Conservation (phyloP, 2,888 invertebrate species). For the Capitulum mitella region DNA sequence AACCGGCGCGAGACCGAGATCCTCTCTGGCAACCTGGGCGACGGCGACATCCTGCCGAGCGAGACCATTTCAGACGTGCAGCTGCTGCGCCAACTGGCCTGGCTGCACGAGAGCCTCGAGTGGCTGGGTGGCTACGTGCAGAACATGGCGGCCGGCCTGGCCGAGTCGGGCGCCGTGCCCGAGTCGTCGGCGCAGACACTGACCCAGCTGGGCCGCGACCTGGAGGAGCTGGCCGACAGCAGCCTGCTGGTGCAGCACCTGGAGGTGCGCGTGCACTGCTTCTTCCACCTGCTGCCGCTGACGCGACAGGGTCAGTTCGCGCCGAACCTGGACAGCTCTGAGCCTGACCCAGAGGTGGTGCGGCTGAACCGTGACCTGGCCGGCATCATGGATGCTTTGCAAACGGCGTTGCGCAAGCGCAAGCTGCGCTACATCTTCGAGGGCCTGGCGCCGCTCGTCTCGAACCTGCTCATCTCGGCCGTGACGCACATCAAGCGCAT, state of each 20-base stretch:
- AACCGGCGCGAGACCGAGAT: conserved; percentile 87
- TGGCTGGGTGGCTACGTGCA: conserved; percentile 25
- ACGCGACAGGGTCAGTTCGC: conserved; percentile 39
- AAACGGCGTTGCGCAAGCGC: conserved; percentile 63
- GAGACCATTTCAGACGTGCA: conserved; percentile 80
- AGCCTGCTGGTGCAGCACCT: conserved; percentile 85
- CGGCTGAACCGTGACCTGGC: conserved; percentile 69
- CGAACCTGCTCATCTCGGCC: conserved; percentile 70
- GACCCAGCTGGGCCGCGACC: conserved; percentile 61
- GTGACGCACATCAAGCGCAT: conserved; percentile 70
- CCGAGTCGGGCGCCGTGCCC: conserved; percentile 62
- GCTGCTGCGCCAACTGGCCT: conserved; percentile 73
- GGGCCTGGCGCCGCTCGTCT: conserved; percentile 69
- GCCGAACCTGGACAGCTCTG: conserved; percentile 61
- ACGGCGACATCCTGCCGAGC: conserved; percentile 70
- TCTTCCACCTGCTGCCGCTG: conserved; percentile 73
- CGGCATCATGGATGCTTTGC: conserved; percentile 67
- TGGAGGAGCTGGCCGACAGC: conserved; percentile 81
- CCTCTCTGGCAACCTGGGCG: conserved; percentile 81
- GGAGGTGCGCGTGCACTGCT: conserved; percentile 91
- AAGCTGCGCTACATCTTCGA: conserved; percentile 80
- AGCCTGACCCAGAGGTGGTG: conserved; percentile 66
- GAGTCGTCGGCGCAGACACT: conserved; percentile 57
- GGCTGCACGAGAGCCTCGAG: conserved; percentile 82
- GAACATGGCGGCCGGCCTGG: conserved; percentile 30